A percentile compares a stretch with the other conserved stretches of the same genome.
phyloP scores from a whole-genome alignment of 2,113 vertebrate genomes.

The Larimichthys crocea region DNA sequence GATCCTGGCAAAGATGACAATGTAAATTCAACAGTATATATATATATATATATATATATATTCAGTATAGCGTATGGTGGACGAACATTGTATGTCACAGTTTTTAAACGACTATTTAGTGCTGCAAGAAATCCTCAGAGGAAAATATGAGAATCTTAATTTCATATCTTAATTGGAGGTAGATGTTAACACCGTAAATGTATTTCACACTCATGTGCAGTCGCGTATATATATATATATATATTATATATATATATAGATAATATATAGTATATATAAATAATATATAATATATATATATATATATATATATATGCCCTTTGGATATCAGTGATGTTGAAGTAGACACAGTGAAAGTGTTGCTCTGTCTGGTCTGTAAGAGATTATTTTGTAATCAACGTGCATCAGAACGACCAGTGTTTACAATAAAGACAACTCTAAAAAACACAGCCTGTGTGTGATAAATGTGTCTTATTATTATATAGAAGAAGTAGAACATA shows the following conservation, averaged over 20 bases:
- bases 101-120: neutral
- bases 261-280: no score
- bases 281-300: no score
- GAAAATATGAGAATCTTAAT: neutral
- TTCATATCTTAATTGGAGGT: neutral
- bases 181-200: neutral
- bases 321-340: neutral
- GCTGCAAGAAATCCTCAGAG: neutral
- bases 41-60: neutral
- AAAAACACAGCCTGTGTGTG: conserved; percentile 5
- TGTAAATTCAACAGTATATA: conserved; percentile 8
- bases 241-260: no score
- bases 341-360: conserved; percentile 5
- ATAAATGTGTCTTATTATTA: no score
- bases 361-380: neutral
- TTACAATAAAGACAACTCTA: conserved; percentile 66
- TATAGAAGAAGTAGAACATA: neutral
- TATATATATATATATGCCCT: neutral
- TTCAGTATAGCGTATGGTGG: neutral
- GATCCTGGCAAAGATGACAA: neutral
- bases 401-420: conserved; percentile 25
- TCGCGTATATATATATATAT: neutral
- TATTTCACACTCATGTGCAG: neutral
- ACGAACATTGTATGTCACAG: conserved; percentile 4
- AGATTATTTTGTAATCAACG: conserved; percentile 1